These are phyloP conservation scores for Bovichtus diacanthus DNA, from an alignment of 2,797 vertebrate species.

Conservation along the genomic window DNA sequence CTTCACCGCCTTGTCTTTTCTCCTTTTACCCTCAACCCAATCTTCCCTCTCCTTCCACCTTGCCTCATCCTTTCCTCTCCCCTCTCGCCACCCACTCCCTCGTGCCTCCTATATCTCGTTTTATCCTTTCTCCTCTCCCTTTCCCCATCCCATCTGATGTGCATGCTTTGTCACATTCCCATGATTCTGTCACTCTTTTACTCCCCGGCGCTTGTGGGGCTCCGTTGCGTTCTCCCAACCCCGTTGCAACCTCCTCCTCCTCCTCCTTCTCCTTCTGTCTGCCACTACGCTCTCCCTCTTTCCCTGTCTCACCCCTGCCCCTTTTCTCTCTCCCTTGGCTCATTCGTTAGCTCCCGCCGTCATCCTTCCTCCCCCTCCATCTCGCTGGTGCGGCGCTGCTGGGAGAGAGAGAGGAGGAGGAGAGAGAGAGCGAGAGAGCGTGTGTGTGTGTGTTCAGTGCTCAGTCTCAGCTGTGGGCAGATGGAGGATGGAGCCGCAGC, in stretches of 20 bases:
- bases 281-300: constrained; percentile 57
- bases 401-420: constrained; percentile 63
- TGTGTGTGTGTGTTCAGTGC: constrained; percentile 85
- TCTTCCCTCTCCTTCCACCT: constrained; percentile 43
- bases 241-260: constrained; percentile 56
- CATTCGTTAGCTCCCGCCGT: constrained; percentile 72
- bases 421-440: constrained; percentile 17
- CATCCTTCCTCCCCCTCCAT: constrained; percentile 74
- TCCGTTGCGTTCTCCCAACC: constrained; percentile 60
- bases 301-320: constrained; percentile 59
- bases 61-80: constrained; percentile 39
- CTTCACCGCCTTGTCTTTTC: constrained; percentile 44
- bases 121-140: constrained; percentile 33
- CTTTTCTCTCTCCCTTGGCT: constrained; percentile 67
- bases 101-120: constrained; percentile 30
- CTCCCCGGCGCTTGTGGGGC: constrained; percentile 51
- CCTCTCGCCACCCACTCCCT: constrained; percentile 33
- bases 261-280: constrained; percentile 34
- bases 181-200: constrained; percentile 71
- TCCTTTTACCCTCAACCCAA: constrained; percentile 43
- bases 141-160: constrained; percentile 60
- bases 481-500: constrained; percentile 91
- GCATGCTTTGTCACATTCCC: constrained; percentile 77
- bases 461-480: constrained; percentile 95
- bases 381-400: constrained; percentile 85